These are phyloP conservation scores for Oceanites oceanicus DNA, from an alignment of 2,113 vertebrate species.

Conservation along the genomic window DNA sequence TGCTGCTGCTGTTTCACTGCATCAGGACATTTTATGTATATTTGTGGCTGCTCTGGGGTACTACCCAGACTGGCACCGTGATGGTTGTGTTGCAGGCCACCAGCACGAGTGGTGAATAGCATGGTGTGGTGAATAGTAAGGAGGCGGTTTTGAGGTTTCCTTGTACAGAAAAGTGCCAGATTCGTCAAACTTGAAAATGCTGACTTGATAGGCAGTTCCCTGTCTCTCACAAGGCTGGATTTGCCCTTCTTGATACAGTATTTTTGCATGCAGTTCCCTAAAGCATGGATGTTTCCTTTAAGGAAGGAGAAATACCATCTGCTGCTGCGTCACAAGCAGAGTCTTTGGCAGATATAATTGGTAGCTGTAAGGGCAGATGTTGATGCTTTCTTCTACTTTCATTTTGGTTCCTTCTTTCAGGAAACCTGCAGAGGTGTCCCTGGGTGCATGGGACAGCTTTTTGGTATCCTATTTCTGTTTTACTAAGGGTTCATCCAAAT, in stretches of 20 bases:
- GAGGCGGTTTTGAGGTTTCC: not conserved
- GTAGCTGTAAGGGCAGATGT: not conserved
- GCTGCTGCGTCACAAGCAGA: not conserved
- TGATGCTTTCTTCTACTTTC: not conserved
- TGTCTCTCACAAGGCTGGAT: not conserved
- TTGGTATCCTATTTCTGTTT: not conserved
- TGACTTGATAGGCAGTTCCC: not conserved
- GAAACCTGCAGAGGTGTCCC: not conserved
- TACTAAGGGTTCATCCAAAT: not conserved
- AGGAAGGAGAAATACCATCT: not conserved
- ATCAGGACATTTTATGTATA: not conserved
- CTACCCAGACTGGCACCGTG: not conserved
- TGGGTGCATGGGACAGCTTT: not conserved
- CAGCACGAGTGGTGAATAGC: rapidly evolving
- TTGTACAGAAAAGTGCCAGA: not conserved
- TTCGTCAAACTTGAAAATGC: not conserved
- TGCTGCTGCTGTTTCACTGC: not conserved
- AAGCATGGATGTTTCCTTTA: not conserved
- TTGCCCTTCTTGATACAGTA: not conserved
- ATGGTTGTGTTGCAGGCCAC: not conserved
- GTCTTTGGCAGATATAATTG: not conserved
- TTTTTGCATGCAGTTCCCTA: not conserved
- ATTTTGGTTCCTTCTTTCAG: not conserved
- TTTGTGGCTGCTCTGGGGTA: not conserved
- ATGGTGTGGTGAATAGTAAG: rapidly evolving